These are phyloP conservation scores for Pseudoips prasinana DNA, from an alignment of 2,888 invertebrate species.

Conservation along the genomic window DNA sequence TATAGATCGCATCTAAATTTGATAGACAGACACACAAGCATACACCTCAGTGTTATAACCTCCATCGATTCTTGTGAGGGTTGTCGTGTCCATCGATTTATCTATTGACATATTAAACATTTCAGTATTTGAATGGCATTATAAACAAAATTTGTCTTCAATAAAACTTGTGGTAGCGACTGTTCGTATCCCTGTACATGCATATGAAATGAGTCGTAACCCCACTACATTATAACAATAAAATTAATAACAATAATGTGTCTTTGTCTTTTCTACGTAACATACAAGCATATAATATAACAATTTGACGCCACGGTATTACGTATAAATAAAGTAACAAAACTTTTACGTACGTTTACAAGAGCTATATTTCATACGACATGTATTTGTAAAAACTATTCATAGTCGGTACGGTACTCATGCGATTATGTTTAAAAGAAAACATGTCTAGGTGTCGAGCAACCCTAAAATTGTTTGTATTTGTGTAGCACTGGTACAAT, in stretches of 20 bases:
- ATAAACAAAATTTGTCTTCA: slow-evolving; percentile 17
- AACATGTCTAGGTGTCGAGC: no score
- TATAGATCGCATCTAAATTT: no score
- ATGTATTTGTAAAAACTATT: slow-evolving; percentile 33
- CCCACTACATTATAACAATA: slow-evolving; percentile 38
- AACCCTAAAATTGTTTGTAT: no score
- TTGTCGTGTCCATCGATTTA: no score
- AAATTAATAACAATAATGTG: slow-evolving; percentile 58
- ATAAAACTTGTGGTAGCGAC: slow-evolving; percentile 21
- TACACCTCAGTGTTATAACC: no score
- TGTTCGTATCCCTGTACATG: slow-evolving; percentile 39
- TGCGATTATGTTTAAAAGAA: slow-evolving; percentile 34
- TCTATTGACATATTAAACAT: no score
- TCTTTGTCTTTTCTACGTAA: slow-evolving; percentile 32
- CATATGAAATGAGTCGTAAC: slow-evolving; percentile 44
- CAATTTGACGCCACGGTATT: slow-evolving; percentile 11
- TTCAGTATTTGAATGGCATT: slow-evolving; percentile 5
- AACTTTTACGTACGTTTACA: slow-evolving; percentile 40
- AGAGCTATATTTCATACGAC: slow-evolving; percentile 37
- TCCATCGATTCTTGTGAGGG: no score
- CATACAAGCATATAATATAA: no score
- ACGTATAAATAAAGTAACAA: slow-evolving; percentile 45
- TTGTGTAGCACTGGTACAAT: no score
- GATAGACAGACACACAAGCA: no score
- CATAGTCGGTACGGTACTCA: slow-evolving; percentile 25